Conservation (phyloP, 2,113 vertebrate genomes). For the Anthoscopus minutus region DNA sequence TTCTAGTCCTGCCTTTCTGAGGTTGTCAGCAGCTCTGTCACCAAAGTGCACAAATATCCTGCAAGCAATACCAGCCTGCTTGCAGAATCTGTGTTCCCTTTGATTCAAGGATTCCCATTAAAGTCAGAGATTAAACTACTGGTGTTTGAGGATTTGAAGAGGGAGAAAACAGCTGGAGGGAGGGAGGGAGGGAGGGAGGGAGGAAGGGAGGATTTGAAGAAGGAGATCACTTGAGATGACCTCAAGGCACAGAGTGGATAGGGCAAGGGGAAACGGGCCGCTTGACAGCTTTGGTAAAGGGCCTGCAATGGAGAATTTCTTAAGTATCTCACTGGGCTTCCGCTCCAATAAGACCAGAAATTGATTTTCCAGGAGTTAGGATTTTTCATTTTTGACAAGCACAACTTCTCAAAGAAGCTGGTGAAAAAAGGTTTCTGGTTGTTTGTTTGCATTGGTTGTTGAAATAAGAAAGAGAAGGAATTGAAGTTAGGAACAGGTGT, state of each 20-base stretch:
- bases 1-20: background rate
- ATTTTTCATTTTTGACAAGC: background rate
- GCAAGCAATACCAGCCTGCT: background rate
- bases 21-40: background rate
- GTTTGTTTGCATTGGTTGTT: background rate
- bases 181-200: too few species aligned
- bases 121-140: background rate
- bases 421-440: background rate
- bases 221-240: background rate
- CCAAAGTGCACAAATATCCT: background rate
- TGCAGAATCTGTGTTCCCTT: conserved; percentile 16
- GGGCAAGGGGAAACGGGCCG: background rate
- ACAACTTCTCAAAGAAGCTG: background rate
- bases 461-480: background rate
- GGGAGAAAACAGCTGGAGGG: background rate
- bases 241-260: background rate
- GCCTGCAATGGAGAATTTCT: background rate
- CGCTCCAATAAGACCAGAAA: background rate
- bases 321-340: background rate
- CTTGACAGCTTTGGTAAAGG: background rate
- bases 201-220: background rate
- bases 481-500: background rate
- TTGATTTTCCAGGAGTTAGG: background rate
- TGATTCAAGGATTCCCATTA: conserved; percentile 27
- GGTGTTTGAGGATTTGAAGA: background rate